phyloP scores from a whole-genome alignment of 2,797 vertebrate species.

The Capromys pilorides region DNA sequence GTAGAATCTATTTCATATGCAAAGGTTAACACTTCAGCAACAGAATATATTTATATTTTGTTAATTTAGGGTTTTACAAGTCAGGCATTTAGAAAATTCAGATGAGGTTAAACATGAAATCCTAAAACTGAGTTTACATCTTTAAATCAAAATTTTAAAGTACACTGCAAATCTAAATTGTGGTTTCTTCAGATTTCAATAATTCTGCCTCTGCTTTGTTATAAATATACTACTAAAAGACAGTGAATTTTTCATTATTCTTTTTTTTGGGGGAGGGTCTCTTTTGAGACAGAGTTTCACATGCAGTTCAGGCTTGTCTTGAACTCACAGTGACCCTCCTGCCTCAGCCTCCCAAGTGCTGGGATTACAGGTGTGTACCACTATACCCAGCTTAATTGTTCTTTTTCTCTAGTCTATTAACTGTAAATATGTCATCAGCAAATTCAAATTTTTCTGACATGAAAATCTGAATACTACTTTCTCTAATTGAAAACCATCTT shows the following conservation, averaged over 20 bases:
- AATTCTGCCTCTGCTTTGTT: not conserved
- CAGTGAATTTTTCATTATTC: not conserved
- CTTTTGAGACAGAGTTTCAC: not conserved
- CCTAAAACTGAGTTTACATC: not conserved
- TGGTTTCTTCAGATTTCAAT: slow-evolving; percentile 14
- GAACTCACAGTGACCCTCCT: not conserved
- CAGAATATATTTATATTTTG: not conserved
- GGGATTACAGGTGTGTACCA: not conserved
- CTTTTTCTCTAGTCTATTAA: not conserved
- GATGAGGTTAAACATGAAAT: slow-evolving; percentile 19
- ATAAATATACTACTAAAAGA: not conserved
- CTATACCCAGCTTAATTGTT: not conserved
- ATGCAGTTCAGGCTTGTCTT: not conserved
- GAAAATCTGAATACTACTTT: not conserved
- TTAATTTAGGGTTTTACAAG: not conserved
- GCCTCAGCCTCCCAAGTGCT: not conserved
- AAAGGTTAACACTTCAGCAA: not conserved
- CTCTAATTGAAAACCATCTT: not conserved
- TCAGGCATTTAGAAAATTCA: slow-evolving; percentile 29
- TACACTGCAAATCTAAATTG: slow-evolving; percentile 33
- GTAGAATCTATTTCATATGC: not conserved
- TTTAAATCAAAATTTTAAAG: slow-evolving; percentile 38
- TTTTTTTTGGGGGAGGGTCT: not conserved
- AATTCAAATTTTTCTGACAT: not conserved
- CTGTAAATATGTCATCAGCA: not conserved